Evolutionary conservation across 1,140 invertebrate genomes (phyloP).

Genomic region (Tetragnatha versicolor): DNA sequence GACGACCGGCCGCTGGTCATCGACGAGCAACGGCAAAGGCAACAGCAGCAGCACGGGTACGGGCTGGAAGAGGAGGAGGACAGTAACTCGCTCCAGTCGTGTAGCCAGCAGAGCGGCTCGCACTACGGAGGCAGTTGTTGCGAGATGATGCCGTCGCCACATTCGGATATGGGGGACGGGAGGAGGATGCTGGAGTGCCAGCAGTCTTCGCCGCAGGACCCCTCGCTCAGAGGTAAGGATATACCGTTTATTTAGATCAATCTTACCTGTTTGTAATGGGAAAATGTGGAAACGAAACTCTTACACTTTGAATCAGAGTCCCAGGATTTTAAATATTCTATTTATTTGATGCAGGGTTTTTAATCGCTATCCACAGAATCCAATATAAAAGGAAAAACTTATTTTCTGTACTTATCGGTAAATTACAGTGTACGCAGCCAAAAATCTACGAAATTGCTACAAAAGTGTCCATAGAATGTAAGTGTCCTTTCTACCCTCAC

Average conservation of each 20-base stretch:
- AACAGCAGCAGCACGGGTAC: conserved; percentile 11
- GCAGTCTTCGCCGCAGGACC: conserved; percentile 32
- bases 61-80: conserved; percentile 44
- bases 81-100: conserved; percentile 38
- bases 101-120: conserved; percentile 35
- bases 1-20: conserved; percentile 56
- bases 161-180: conserved; percentile 43
- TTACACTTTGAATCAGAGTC: too few relatives aligned
- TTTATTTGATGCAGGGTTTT: too few relatives aligned
- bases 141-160: conserved; percentile 34
- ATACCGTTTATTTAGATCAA: neutral
- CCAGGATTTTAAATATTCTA: too few relatives aligned
- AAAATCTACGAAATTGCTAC: too few relatives aligned
- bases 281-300: neutral
- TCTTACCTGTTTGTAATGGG: neutral
- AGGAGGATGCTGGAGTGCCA: conserved; percentile 52
- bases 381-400: too few relatives aligned
- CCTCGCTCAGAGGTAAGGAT: conserved; percentile 32
- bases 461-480: too few relatives aligned
- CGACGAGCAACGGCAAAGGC: conserved; percentile 48
- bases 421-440: too few relatives aligned
- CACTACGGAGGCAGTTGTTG: conserved; percentile 42
- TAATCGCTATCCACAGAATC: too few relatives aligned
- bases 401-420: too few relatives aligned
- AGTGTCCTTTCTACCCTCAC: too few relatives aligned